phyloP scores from a whole-genome alignment of 2,113 vertebrate species.

The Talpa occidentalis region DNA sequence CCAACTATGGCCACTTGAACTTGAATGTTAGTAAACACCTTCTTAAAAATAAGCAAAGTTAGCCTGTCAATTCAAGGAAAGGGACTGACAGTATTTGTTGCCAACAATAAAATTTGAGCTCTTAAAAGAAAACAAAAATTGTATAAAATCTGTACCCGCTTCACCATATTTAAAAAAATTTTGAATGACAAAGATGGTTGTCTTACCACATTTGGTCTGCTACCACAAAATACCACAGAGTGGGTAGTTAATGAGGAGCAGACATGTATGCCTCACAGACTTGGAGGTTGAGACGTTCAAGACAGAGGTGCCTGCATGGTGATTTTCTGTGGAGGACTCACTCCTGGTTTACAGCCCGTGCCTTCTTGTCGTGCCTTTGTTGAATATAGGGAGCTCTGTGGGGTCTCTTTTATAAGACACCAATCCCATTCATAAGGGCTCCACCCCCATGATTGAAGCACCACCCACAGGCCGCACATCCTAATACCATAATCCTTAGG shows the following conservation, averaged over 20 bases:
- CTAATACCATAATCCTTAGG: not conserved
- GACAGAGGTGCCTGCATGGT: not conserved
- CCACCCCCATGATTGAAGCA: not conserved
- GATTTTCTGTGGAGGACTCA: not conserved
- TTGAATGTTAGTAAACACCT: not conserved
- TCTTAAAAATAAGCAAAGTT: not conserved
- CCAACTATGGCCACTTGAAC: not conserved
- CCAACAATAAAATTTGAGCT: slow-evolving; percentile 34
- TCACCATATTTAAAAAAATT: slow-evolving; percentile 10
- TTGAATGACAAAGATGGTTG: not conserved
- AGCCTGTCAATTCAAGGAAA: slow-evolving; percentile 17
- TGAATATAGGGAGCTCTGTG: not conserved
- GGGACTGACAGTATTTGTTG: not conserved
- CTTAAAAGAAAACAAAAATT: slow-evolving; percentile 39
- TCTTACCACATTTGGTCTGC: not conserved
- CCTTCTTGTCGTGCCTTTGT: not conserved
- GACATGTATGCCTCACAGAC: not conserved
- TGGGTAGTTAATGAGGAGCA: not conserved
- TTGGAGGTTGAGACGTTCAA: not conserved
- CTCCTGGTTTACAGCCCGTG: not conserved
- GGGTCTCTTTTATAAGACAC: not conserved
- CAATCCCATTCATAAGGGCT: not conserved
- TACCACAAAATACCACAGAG: not conserved
- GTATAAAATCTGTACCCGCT: not conserved
- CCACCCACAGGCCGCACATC: not conserved